Evolutionary conservation across 2,888 invertebrate genomes (phyloP).

Genomic region (Phyto melanocephala): DNA sequence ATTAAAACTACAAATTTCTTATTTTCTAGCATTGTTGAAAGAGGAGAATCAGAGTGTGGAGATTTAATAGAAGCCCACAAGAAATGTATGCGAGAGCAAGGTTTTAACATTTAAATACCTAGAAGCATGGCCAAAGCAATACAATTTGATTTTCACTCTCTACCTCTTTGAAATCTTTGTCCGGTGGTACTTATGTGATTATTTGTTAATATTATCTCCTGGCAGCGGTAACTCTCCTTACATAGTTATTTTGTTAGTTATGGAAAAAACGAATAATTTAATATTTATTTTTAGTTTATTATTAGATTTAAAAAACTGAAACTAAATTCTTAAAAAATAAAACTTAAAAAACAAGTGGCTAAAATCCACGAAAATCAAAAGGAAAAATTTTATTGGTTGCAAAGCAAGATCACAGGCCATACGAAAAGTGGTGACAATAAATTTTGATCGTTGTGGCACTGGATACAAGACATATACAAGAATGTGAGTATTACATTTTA

Average conservation of each 20-base stretch:
- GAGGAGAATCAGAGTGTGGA: slow-evolving; percentile 94
- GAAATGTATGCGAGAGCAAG: slow-evolving; percentile 96
- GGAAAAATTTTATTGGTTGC: slow-evolving; percentile 66
- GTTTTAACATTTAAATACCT: slow-evolving; percentile 90
- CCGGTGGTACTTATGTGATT: neutral
- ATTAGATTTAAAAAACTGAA: slow-evolving; percentile 32
- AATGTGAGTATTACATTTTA: slow-evolving; percentile 81
- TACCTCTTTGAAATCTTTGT: neutral
- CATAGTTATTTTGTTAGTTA: slow-evolving; percentile 29
- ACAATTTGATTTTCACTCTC: neutral
- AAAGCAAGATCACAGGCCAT: slow-evolving; percentile 79
- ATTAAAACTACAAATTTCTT: too few relatives aligned
- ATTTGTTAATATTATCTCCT: neutral
- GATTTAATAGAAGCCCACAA: slow-evolving; percentile 96
- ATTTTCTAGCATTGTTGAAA: slow-evolving; percentile 89
- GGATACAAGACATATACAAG: slow-evolving; percentile 83
- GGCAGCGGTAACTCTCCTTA: neutral
- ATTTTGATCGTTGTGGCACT: slow-evolving; percentile 81
- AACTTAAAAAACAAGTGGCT: neutral
- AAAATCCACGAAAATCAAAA: neutral
- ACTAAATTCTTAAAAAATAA: neutral
- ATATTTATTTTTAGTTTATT: slow-evolving; percentile 46
- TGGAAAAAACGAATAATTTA: slow-evolving; percentile 46
- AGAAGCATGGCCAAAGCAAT: neutral
- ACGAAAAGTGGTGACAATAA: slow-evolving; percentile 79